These are phyloP conservation scores for Tylochromis polylepis DNA, from an alignment of 2,113 vertebrate genomes.

Conservation along the genomic window DNA sequence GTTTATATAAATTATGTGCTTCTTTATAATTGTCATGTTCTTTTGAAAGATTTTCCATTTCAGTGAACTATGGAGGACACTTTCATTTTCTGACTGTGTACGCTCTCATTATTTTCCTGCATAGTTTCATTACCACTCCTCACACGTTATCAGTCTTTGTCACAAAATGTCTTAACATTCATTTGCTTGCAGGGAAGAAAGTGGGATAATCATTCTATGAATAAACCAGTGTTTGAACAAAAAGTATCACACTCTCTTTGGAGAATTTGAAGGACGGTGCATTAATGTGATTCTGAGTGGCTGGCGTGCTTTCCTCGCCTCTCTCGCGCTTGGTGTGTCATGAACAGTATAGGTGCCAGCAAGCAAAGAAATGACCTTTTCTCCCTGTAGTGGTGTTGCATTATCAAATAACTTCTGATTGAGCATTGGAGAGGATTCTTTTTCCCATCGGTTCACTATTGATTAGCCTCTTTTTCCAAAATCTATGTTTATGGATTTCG, in stretches of 20 bases:
- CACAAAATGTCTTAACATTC: neutral
- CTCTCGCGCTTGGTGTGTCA: neutral
- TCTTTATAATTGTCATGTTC: neutral
- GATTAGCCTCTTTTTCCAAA: constrained; percentile 1
- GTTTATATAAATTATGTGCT: neutral
- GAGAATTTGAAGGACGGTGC: neutral
- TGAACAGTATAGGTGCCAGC: neutral
- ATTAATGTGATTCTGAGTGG: neutral
- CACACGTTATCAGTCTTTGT: neutral
- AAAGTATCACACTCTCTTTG: neutral
- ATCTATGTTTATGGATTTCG: constrained; percentile 13
- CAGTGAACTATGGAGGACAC: neutral
- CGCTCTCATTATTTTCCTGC: neutral
- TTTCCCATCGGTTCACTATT: neutral
- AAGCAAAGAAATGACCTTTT: constrained; percentile 8
- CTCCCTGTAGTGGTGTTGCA: neutral
- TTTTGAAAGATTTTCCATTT: neutral
- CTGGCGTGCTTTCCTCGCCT: neutral
- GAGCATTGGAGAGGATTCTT: neutral
- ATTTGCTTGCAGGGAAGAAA: neutral
- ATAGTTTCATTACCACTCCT: neutral
- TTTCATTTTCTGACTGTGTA: neutral
- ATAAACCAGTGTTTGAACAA: neutral
- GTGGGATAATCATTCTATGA: neutral
- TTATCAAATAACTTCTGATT: constrained; percentile 5